A percentile compares a stretch with the other conserved stretches of the same genome.
Conservation (phyloP, 2,888 invertebrate species). For the Notodonta ziczac region DNA sequence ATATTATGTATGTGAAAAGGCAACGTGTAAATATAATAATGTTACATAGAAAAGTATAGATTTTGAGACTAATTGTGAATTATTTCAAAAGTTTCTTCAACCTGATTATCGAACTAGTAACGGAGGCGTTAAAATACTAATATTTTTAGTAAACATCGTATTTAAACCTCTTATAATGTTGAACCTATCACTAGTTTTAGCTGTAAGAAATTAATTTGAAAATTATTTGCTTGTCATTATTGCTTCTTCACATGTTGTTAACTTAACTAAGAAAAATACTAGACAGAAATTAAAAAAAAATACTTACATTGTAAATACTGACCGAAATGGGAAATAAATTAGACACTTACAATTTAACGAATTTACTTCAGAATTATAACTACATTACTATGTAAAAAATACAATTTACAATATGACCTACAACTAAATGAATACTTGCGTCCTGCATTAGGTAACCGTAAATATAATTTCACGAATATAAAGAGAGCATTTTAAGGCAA, state of each 20-base stretch:
- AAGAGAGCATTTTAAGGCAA: conserved; percentile 84
- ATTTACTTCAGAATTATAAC: conserved; percentile 48
- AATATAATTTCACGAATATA: conserved; percentile 76
- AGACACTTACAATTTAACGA: conserved; percentile 72
- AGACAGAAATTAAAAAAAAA: conserved; percentile 66
- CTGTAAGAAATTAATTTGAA: background rate
- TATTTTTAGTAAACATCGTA: background rate
- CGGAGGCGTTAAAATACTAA: too few relatives aligned
- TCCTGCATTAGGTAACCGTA: conserved; percentile 83
- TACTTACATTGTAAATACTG: conserved; percentile 83
- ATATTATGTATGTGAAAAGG: conserved; percentile 41
- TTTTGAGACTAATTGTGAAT: conserved; percentile 5
- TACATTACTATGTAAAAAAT: conserved; percentile 69
- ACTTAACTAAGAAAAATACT: conserved; percentile 67
- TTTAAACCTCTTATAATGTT: background rate
- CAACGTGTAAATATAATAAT: conserved; percentile 36
- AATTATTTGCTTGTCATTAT: conserved; percentile 53
- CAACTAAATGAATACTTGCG: conserved; percentile 80
- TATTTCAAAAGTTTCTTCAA: background rate
- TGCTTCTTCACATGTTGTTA: conserved; percentile 65
- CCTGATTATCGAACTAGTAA: background rate
- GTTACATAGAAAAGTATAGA: conserved; percentile 27
- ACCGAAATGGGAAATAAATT: conserved; percentile 83
- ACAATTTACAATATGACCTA: conserved; percentile 76
- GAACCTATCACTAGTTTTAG: background rate